phyloP scores from a whole-genome alignment of 2,888 invertebrate species.

The Chalcis sispes region DNA sequence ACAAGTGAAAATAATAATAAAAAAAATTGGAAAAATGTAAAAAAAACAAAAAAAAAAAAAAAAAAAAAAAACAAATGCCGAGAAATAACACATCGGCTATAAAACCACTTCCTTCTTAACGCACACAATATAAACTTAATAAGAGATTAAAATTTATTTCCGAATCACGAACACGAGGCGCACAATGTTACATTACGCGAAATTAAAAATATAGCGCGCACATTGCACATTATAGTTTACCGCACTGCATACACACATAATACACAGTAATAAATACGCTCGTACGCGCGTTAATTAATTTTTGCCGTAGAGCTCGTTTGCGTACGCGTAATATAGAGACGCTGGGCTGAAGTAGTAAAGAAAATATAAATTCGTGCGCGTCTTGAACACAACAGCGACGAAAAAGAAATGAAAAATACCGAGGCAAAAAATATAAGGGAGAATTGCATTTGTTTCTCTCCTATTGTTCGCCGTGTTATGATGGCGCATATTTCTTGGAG shows the following conservation, averaged over 20 bases:
- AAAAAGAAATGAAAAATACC: no score
- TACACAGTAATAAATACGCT: no score
- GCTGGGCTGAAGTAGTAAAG: neutral
- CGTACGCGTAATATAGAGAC: no score
- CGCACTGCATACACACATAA: no score
- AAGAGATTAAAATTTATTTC: slow-evolving; percentile 18
- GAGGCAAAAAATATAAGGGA: no score
- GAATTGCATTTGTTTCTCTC: neutral
- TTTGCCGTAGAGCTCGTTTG: slow-evolving; percentile 8
- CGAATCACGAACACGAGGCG: neutral
- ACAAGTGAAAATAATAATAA: no score
- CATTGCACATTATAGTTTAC: no score
- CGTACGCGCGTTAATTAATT: slow-evolving; percentile 24
- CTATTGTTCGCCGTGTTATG: slow-evolving; percentile 24
- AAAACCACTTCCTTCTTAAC: neutral
- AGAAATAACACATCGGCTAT: neutral
- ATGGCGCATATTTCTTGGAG: slow-evolving; percentile 1
- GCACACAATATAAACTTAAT: neutral
- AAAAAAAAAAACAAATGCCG: no score
- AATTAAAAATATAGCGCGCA: neutral
- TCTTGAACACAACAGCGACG: no score
- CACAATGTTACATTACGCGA: neutral
- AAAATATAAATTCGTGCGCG: slow-evolving; percentile 1
- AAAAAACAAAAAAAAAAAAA: no score
- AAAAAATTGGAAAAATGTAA: no score